phyloP scores from a whole-genome alignment of 2,888 invertebrate species.

The Aplocera efformata region DNA sequence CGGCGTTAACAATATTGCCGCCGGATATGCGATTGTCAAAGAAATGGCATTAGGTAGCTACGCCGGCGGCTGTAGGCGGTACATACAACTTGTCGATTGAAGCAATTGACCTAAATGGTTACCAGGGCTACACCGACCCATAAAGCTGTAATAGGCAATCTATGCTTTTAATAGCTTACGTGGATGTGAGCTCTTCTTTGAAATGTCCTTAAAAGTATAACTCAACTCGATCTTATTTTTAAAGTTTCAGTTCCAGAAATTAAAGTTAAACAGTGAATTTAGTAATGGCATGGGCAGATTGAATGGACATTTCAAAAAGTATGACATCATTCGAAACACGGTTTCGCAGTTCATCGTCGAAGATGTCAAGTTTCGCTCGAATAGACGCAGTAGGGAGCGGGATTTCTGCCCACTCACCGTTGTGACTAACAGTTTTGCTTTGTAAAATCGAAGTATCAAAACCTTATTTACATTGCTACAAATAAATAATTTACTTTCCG shows the following conservation, averaged over 20 bases:
- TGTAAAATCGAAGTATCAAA: constrained; percentile 14
- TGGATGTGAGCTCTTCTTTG: constrained; percentile 21
- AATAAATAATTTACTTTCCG: constrained; percentile 10
- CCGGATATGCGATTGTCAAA: constrained; percentile 20
- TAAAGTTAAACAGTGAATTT: no score
- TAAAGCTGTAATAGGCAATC: constrained; percentile 45
- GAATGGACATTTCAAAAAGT: background rate
- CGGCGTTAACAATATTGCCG: constrained; percentile 10
- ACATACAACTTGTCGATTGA: constrained; percentile 45
- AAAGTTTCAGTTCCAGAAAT: no score
- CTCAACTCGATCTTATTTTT: no score
- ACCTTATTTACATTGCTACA: constrained; percentile 13
- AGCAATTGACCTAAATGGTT: constrained; percentile 59
- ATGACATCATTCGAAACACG: background rate
- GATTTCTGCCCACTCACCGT: constrained; percentile 12
- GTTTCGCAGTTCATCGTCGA: background rate
- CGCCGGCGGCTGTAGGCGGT: constrained; percentile 36
- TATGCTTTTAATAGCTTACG: constrained; percentile 40
- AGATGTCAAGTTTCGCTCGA: constrained; percentile 16
- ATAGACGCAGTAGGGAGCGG: constrained; percentile 11
- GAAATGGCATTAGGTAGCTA: constrained; percentile 6
- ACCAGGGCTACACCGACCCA: constrained; percentile 40
- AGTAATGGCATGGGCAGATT: no score
- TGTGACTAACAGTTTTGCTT: constrained; percentile 14
- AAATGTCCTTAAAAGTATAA: no score